Conservation (phyloP, 2,113 vertebrate species). For the Macheiramphus alcinus region DNA sequence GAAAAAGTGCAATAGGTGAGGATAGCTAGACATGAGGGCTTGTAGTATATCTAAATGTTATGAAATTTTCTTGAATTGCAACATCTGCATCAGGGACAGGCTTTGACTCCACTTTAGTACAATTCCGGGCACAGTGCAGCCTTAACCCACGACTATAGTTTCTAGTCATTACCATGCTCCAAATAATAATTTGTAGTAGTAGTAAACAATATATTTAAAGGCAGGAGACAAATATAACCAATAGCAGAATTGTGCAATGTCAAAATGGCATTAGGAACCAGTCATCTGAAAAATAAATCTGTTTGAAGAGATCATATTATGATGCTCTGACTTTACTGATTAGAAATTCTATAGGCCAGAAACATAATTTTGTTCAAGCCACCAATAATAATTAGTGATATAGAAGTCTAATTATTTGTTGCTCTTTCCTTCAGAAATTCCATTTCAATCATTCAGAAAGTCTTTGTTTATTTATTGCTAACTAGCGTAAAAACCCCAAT, state of each 20-base stretch:
- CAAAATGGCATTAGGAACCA: not conserved
- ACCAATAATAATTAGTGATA: conserved; percentile 65
- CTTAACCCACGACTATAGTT: not conserved
- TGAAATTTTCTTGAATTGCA: not conserved
- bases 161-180: not conserved
- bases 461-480: conserved; percentile 70
- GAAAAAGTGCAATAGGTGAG: not conserved
- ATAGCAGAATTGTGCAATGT: not conserved
- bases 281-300: conserved; percentile 41
- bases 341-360: conserved; percentile 58
- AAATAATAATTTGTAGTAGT: not conserved
- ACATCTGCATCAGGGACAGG: not conserved
- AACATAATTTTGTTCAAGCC: conserved; percentile 52
- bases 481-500: conserved; percentile 66
- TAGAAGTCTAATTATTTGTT: conserved; percentile 66
- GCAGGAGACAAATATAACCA: not conserved
- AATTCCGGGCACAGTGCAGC: not conserved
- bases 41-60: not conserved
- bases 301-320: conserved; percentile 30
- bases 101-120: not conserved
- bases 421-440: conserved; percentile 64
- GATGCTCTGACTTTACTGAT: conserved; percentile 28
- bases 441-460: conserved; percentile 61
- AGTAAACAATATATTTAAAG: not conserved
- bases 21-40: not conserved